Evolutionary conservation across 2,797 vertebrate genomes (phyloP).

Genomic region (Sebastes aleutianus): DNA sequence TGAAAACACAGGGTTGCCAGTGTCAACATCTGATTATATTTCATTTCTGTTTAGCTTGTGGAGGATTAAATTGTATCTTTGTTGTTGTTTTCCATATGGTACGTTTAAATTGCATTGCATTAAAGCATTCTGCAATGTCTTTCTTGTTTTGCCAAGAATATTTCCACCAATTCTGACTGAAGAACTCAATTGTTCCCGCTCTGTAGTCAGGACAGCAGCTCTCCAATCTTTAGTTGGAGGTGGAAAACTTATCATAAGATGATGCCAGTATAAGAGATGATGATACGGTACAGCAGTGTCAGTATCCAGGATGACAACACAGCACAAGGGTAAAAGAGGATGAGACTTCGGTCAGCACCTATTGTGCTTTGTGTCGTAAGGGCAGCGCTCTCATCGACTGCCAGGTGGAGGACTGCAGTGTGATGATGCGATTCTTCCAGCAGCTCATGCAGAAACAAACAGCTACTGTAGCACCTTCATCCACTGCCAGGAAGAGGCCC

Average conservation of each 20-base stretch:
- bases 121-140: neutral
- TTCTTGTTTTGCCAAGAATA: neutral
- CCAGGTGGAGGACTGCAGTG: slow-evolving; percentile 1
- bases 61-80: neutral
- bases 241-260: neutral
- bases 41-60: neutral
- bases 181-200: slow-evolving; percentile 1
- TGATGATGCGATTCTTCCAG: slow-evolving; percentile 7
- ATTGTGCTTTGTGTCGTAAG: neutral
- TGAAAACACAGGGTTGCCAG: neutral
- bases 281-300: neutral
- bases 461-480: neutral
- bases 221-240: slow-evolving; percentile 3
- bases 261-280: neutral
- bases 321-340: neutral
- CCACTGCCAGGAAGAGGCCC: neutral
- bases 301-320: neutral
- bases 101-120: neutral
- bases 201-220: neutral
- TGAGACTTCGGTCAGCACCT: slow-evolving; percentile 10
- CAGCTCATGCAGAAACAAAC: neutral
- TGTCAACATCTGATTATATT: neutral
- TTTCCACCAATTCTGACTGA: neutral
- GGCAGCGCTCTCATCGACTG: neutral
- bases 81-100: neutral